Percentiles rank a stretch among this genome's conserved stretches.
Conservation (phyloP, 1,140 invertebrate species). For the Drosophila nikananu region DNA sequence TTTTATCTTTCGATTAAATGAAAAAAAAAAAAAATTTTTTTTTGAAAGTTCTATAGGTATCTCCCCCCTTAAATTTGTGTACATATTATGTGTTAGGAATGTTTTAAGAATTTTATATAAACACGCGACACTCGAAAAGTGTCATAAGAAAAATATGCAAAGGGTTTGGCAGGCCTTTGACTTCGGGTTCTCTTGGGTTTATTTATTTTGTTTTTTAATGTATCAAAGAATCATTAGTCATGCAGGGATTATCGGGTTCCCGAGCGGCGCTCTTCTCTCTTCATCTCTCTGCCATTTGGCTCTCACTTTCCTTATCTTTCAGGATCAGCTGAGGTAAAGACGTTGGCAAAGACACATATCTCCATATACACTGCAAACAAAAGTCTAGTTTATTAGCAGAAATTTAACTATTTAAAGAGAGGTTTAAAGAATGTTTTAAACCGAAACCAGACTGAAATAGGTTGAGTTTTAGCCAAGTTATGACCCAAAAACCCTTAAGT, state of each 20-base stretch:
- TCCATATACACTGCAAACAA: background rate
- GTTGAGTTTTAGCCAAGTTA: no score
- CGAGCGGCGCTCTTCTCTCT: constrained; percentile 1
- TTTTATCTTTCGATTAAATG: no score
- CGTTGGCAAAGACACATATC: constrained; percentile 8
- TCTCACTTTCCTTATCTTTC: constrained; percentile 30
- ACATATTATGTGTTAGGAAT: background rate
- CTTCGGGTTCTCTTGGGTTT: constrained; percentile 23
- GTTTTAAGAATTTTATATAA: background rate
- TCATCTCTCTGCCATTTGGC: background rate
- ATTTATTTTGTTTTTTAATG: background rate
- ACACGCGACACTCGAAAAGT: constrained; percentile 1
- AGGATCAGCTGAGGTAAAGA: constrained; percentile 27
- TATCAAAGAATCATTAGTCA: constrained; percentile 34
- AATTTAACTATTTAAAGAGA: no score
- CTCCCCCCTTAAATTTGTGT: no score
- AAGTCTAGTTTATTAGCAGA: background rate
- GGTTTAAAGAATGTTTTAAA: no score
- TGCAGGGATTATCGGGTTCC: constrained; percentile 39
- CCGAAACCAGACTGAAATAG: no score
- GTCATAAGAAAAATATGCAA: constrained; percentile 44
- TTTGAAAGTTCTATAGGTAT: no score
- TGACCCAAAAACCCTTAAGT: no score
- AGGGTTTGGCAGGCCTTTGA: constrained; percentile 37
- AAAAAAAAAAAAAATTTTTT: no score